Base-by-base conservation (phyloP, 2,797 vertebrate species). In the Steatocranus sp. region DNA sequence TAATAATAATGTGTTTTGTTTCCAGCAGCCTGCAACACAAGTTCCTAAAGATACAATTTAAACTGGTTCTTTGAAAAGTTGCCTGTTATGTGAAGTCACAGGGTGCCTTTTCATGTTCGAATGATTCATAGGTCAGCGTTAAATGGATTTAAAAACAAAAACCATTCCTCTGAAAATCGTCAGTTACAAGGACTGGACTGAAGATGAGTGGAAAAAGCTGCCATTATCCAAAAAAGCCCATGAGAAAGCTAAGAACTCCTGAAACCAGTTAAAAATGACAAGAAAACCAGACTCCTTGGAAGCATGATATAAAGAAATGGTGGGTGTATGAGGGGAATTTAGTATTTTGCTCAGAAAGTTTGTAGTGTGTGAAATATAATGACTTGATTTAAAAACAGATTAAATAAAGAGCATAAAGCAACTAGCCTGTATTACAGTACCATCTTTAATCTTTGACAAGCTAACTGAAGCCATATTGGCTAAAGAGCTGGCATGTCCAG, bases 401-500 rank as follows among this genome's bases (percentile, higher is more conserved):
- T 61, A 61, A 61, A 61, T 61, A 61, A 36, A 61, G 18, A 12
- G 56, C 17, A n/a, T 61, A 61, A 61, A 61, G 56, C 56, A 36
- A 61, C 32, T n/a, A 12, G 30, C 56, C 56, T 61, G 56, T 61
- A 34, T 61, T n/a, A 34, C 10, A 34, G 56, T 11, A 0, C 30
- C 0, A 17, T 12, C 34, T 68, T 17, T 68, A 25, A 41, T 68
- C 30, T 61, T 61, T 36, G 6, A 61, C 3, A 61, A 34, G 56
- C 56, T 34, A 36, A 61, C 34, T 41, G 36, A 41, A 68, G 12
- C 20, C 36, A 23, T 25, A 10, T 25, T 41, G 32, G 56, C 36
- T 66, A 23, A 61, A 61, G 32, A 61, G 6, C 56, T 61, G 5
- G 36, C 81, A 61, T 41, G 48, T 73, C 81, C 80, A 80, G 58